These are phyloP conservation scores for Phorcus lineatus DNA, from an alignment of 2,888 invertebrate genomes.

Conservation along the genomic window DNA sequence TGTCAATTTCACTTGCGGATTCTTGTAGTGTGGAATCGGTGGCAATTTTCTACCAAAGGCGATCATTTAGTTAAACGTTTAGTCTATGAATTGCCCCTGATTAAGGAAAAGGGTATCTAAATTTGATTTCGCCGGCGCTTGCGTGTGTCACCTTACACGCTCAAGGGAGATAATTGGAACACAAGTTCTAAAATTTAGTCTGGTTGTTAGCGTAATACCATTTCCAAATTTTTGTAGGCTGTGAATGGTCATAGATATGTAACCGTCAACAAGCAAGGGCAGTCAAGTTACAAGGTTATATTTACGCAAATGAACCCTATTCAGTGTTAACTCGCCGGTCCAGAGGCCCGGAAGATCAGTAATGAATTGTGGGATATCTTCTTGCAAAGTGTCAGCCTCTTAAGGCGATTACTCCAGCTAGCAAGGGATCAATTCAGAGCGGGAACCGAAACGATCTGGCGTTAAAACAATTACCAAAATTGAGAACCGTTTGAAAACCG, in stretches of 20 bases:
- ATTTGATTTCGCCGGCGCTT: background rate
- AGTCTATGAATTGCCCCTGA: constrained; percentile 27
- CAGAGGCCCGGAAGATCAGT: background rate
- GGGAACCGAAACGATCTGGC: constrained; percentile 5
- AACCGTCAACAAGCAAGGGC: background rate
- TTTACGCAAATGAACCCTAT: constrained; percentile 19
- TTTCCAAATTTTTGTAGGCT: constrained; percentile 10
- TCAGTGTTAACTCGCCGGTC: background rate
- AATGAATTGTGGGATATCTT: constrained; percentile 21
- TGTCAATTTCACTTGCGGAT: background rate
- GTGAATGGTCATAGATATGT: background rate
- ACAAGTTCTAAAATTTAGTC: constrained; percentile 27
- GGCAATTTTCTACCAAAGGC: constrained; percentile 23
- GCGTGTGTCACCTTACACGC: constrained; percentile 12
- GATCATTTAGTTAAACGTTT: constrained; percentile 29
- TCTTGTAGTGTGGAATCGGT: constrained; percentile 2
- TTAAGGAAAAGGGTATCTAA: constrained; percentile 12
- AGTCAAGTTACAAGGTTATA: constrained; percentile 4
- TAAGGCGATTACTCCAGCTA: constrained; percentile 9
- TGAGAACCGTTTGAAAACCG: constrained; percentile 3
- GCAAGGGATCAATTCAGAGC: constrained; percentile 3
- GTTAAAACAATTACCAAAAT: constrained; percentile 28
- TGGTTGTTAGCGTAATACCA: constrained; percentile 3
- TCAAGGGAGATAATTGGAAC: constrained; percentile 22
- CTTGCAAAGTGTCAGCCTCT: constrained; percentile 11